Evolutionary conservation across 2,888 invertebrate genomes (phyloP).

Genomic region (Tribolium freemani): DNA sequence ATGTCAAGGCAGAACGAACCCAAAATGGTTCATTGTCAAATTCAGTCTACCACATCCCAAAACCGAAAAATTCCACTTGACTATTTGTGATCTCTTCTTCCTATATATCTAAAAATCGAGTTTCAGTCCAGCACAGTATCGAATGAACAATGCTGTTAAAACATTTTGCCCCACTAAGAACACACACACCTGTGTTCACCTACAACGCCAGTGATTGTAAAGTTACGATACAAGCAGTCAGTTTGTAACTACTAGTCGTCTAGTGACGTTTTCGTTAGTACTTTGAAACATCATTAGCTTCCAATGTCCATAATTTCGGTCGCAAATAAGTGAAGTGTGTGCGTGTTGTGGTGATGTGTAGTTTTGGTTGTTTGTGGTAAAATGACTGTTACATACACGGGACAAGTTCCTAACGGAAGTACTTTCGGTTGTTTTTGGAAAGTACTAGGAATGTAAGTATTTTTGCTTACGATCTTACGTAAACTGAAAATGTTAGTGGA

Average conservation of each 20-base stretch:
- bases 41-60: background rate
- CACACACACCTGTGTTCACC: constrained; percentile 51
- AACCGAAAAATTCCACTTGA: background rate
- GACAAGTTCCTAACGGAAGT: constrained; percentile 92
- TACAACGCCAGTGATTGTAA: constrained; percentile 46
- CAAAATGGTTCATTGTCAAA: background rate
- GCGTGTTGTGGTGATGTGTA: constrained; percentile 13
- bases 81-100: background rate
- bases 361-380: constrained; percentile 1
- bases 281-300: background rate
- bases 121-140: background rate
- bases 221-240: constrained; percentile 29
- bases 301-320: background rate
- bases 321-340: constrained; percentile 24
- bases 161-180: constrained; percentile 50
- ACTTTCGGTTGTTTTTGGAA: constrained; percentile 95
- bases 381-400: constrained; percentile 93
- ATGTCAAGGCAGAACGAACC: background rate
- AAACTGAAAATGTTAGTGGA: background rate
- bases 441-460: constrained; percentile 64
- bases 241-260: constrained; percentile 23
- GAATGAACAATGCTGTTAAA: constrained; percentile 25
- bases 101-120: background rate
- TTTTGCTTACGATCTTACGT: constrained; percentile 13
- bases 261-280: constrained; percentile 12